Conservation (phyloP, 2,797 vertebrate genomes). For the Poeciliopsis turneri region DNA sequence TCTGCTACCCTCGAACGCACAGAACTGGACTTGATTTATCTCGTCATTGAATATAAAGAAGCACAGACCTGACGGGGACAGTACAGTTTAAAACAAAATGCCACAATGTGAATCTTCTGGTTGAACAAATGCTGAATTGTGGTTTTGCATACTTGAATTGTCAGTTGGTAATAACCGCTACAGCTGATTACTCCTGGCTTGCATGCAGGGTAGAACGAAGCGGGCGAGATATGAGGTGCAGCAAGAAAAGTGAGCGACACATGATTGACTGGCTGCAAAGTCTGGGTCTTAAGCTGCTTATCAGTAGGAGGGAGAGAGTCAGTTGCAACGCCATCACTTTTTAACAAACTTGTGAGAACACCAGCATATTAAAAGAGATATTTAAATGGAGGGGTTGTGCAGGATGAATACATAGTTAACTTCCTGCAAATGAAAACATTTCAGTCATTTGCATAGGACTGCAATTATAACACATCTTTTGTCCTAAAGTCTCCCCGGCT, state of each 20-base stretch:
- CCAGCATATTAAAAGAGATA: slow-evolving; percentile 61
- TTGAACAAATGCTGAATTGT: slow-evolving; percentile 24
- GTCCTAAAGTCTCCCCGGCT: slow-evolving; percentile 9
- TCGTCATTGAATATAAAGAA: slow-evolving; percentile 6
- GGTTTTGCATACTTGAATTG: slow-evolving; percentile 30
- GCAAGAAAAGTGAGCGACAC: slow-evolving; percentile 37
- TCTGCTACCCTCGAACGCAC: slow-evolving; percentile 15
- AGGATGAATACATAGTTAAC: slow-evolving; percentile 49
- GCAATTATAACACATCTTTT: slow-evolving; percentile 8
- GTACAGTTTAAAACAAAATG: slow-evolving; percentile 17
- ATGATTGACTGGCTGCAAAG: slow-evolving; percentile 68
- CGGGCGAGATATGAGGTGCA: slow-evolving; percentile 43
- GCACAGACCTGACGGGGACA: not conserved
- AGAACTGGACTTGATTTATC: slow-evolving; percentile 20
- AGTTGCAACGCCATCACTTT: slow-evolving; percentile 73
- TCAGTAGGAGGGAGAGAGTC: slow-evolving; percentile 63
- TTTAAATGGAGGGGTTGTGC: slow-evolving; percentile 57
- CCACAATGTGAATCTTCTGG: slow-evolving; percentile 7
- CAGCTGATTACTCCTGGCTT: slow-evolving; percentile 25
- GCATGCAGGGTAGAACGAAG: slow-evolving; percentile 35
- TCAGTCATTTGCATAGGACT: slow-evolving; percentile 39
- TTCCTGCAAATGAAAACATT: slow-evolving; percentile 22
- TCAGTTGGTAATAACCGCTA: slow-evolving; percentile 32
- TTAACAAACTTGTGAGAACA: slow-evolving; percentile 71
- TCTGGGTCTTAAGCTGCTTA: slow-evolving; percentile 72